A percentile compares a stretch with the other conserved stretches of the same genome.
phyloP scores from a whole-genome alignment of 2,888 invertebrate genomes.

The Biston betularia region DNA sequence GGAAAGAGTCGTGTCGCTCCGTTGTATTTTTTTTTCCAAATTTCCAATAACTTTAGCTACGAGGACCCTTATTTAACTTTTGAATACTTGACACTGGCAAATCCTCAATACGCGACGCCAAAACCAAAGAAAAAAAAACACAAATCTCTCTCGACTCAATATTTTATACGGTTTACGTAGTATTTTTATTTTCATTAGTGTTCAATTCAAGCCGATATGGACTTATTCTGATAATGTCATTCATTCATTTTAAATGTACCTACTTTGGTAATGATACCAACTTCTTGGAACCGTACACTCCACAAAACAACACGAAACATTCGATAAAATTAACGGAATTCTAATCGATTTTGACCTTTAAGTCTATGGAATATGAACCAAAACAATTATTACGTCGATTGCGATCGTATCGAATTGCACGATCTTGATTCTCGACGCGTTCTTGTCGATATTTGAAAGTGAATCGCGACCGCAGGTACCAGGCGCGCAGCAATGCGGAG shows the following conservation, averaged over 20 bases:
- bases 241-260: background rate
- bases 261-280: background rate
- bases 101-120: too few relatives aligned
- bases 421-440: slow-evolving; percentile 46
- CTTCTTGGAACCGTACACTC: slow-evolving; percentile 10
- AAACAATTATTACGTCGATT: slow-evolving; percentile 2
- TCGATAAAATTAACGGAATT: slow-evolving; percentile 1
- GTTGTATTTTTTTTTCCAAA: too few relatives aligned
- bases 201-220: too few relatives aligned
- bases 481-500: slow-evolving; percentile 59
- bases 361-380: slow-evolving; percentile 16
- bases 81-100: too few relatives aligned
- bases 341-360: slow-evolving; percentile 21
- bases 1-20: too few relatives aligned
- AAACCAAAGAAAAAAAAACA: too few relatives aligned
- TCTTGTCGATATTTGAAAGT: slow-evolving; percentile 68
- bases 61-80: too few relatives aligned
- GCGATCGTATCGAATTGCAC: slow-evolving; percentile 39
- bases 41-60: too few relatives aligned
- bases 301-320: slow-evolving; percentile 14
- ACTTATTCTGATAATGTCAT: background rate
- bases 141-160: too few relatives aligned
- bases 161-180: too few relatives aligned
- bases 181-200: too few relatives aligned
- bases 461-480: slow-evolving; percentile 63